Base-by-base conservation (phyloP, 2,888 invertebrate species). In the Caenorhabditis wallacei region DNA sequence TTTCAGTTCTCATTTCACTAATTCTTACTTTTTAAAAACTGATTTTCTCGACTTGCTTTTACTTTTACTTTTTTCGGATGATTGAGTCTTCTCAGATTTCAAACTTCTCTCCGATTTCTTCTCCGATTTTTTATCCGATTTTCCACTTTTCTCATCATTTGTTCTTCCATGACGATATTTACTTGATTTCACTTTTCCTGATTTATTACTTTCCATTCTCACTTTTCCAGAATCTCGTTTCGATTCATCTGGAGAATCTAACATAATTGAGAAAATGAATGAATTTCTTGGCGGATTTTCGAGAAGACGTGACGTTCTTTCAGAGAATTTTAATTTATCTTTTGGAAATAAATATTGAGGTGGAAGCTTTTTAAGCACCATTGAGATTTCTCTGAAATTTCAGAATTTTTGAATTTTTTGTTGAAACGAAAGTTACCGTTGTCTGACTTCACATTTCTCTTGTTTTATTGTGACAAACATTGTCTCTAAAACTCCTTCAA, bases 371-470 rank as follows among this genome's bases (percentile, higher is more conserved):
- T 81, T 61, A 2, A 81, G 57, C 24, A 81, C 22, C 26, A 51
- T 48, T 22, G 63, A 64, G 57, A 81, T 64, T 46, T 75, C 61
- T 56, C 80, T 76, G 61, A 37, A 54, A 40, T n/a, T n/a, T n/a
- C 16, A 22, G 1, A 40, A 7, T 43, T 40, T 40, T 7, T 4
- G 11, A 18, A 24, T 30, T 20, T n/a, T n/a, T n/a, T n/a, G n/a
- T n/a, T n/a, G n/a, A n/a, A n/a, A n/a, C n/a, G n/a, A n/a, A n/a
- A n/a, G n/a, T 40, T 30, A 78, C 78, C 43, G 69, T 22, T 61
- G 63, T 18, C 64, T 70, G 40, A 81, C 53, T 57, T 51, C 81
- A 43, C 70, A 75, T 63, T 53, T 56, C 4, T 82, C 81, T 18
- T n/a, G 48, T 13, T 71, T 51, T 11, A 71, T 57, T 11, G 51